Evolutionary conservation across 2,797 vertebrate genomes (phyloP).

Genomic region (Crocidura indochinensis): DNA sequence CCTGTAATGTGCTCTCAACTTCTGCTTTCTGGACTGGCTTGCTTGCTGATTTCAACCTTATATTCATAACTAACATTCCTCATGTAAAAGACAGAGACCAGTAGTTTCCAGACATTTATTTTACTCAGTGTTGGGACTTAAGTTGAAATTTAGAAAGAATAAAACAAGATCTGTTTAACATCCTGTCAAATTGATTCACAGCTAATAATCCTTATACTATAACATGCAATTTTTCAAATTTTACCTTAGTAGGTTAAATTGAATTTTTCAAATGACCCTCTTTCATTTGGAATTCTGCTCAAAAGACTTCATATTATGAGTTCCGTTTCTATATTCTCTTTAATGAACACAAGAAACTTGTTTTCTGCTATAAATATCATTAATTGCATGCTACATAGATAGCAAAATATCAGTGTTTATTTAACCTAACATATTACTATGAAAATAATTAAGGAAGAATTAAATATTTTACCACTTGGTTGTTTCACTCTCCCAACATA

Average conservation of each 20-base stretch:
- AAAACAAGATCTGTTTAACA: not conserved
- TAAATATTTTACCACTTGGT: conserved; percentile 51
- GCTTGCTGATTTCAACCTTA: not conserved
- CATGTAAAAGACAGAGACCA: not conserved
- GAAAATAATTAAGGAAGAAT: not conserved
- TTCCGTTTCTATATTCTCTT: not conserved
- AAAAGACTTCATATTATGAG: not conserved
- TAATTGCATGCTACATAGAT: not conserved
- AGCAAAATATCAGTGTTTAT: conserved; percentile 32
- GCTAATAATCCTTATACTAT: not conserved
- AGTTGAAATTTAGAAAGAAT: conserved; percentile 46
- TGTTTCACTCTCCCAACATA: conserved; percentile 18
- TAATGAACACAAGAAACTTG: not conserved
- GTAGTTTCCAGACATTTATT: not conserved
- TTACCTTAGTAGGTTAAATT: not conserved
- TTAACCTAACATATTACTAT: conserved; percentile 14
- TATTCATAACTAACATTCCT: not conserved
- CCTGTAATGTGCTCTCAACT: not conserved
- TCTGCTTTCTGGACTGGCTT: not conserved
- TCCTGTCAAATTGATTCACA: not conserved
- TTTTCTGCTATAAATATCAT: conserved; percentile 53
- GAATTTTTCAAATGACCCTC: not conserved
- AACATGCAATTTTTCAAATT: not conserved
- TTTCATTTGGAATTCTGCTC: conserved; percentile 32
- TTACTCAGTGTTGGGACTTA: conserved; percentile 2